Evolutionary conservation across 2,888 invertebrate species (phyloP).

Genomic region (Plebejus melissa): DNA sequence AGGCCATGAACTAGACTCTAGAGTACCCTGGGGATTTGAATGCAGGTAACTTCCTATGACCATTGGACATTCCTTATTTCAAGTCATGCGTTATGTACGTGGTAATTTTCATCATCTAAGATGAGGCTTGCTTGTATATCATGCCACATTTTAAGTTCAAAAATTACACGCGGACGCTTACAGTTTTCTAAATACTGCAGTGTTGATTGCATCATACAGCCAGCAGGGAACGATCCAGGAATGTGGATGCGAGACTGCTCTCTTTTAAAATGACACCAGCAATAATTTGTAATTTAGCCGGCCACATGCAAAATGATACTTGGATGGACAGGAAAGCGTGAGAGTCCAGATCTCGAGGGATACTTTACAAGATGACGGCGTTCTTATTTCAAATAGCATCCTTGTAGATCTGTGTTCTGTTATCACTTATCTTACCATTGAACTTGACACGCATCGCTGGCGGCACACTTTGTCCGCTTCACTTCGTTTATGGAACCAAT

Average conservation of each 20-base stretch:
- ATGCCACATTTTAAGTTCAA: too few relatives aligned
- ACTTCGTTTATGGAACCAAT: slow-evolving; percentile 40
- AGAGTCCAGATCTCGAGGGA: too few relatives aligned
- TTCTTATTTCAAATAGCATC: background rate
- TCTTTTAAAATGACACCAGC: too few relatives aligned
- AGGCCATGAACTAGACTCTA: background rate
- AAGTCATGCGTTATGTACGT: background rate
- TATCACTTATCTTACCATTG: slow-evolving; percentile 53
- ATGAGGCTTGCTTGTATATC: background rate
- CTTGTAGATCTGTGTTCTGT: slow-evolving; percentile 42
- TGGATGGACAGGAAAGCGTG: too few relatives aligned
- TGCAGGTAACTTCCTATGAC: background rate
- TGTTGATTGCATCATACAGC: too few relatives aligned
- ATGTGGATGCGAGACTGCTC: too few relatives aligned
- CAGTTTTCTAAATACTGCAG: too few relatives aligned
- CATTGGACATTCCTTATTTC: background rate
- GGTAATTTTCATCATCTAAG: background rate
- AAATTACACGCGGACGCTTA: too few relatives aligned
- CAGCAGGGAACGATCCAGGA: too few relatives aligned
- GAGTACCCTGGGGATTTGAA: background rate
- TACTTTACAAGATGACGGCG: too few relatives aligned
- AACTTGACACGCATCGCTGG: slow-evolving; percentile 62
- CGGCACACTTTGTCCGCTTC: slow-evolving; percentile 50
- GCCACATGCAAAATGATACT: too few relatives aligned
- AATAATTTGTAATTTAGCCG: too few relatives aligned